These are phyloP conservation scores for Oopsacas minuta DNA, from an alignment of 37 sponge, comb jelly and placozoan species.

Conservation along the genomic window DNA sequence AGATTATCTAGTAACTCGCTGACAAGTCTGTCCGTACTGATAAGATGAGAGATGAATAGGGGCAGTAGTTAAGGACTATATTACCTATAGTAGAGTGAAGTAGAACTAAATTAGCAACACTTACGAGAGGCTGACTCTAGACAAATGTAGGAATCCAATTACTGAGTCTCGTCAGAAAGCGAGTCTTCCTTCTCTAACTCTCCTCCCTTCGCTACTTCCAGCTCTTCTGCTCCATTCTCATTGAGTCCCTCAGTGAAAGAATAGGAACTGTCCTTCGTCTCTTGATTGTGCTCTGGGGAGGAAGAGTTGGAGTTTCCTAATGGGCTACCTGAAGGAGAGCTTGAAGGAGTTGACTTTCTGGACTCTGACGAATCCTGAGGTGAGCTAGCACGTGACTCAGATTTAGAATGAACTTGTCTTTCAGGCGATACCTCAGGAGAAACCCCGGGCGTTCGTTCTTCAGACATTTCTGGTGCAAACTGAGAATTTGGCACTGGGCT, in stretches of 20 bases:
- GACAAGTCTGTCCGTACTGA: not conserved
- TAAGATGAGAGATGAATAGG: not conserved
- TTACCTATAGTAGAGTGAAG: not conserved
- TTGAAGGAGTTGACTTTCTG: not conserved
- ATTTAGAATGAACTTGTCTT: not conserved
- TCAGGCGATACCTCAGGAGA: not conserved
- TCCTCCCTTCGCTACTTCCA: not conserved
- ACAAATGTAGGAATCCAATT: not conserved
- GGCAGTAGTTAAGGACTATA: not conserved
- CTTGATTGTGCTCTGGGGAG: not conserved
- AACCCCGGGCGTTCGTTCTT: not conserved
- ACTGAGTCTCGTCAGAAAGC: not conserved
- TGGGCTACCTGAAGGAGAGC: not conserved
- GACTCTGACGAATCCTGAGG: not conserved
- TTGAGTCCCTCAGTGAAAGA: not conserved
- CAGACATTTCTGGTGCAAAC: not conserved
- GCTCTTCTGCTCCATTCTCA: not conserved
- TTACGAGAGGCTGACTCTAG: not conserved
- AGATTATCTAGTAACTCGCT: not conserved
- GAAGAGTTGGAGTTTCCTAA: not conserved
- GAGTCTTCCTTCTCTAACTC: not conserved
- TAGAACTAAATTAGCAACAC: not conserved
- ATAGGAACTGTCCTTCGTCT: not conserved
- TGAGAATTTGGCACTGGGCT: not conserved
- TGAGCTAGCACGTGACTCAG: not conserved